Evolutionary conservation across 2,113 vertebrate species (phyloP).

Genomic region (Nesospiza acunhae): DNA sequence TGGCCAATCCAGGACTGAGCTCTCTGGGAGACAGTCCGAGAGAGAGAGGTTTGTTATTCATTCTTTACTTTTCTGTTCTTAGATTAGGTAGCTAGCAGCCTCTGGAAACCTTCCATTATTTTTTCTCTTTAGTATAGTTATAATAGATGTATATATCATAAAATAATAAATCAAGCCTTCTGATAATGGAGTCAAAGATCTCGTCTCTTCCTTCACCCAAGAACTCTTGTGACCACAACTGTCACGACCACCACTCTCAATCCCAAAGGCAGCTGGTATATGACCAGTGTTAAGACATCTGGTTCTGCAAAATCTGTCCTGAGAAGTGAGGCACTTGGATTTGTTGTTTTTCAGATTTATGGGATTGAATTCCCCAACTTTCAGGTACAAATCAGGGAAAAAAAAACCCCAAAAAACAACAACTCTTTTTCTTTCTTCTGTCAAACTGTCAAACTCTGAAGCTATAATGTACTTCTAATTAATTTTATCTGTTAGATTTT

Average conservation of each 20-base stretch:
- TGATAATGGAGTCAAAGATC: too few relatives aligned
- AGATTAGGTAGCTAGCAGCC: too few relatives aligned
- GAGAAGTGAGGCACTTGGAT: neutral
- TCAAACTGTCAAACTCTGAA: neutral
- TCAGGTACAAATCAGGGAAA: accelerated
- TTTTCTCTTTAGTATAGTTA: too few relatives aligned
- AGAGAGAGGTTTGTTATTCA: too few relatives aligned
- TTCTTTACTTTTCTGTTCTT: too few relatives aligned
- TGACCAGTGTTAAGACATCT: neutral
- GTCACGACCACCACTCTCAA: accelerated
- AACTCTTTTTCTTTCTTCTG: neutral
- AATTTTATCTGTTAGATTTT: neutral
- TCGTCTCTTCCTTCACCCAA: too few relatives aligned
- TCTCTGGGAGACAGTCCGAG: too few relatives aligned
- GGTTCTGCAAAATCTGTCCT: neutral
- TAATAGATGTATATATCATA: too few relatives aligned
- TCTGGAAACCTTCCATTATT: too few relatives aligned
- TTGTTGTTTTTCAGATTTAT: neutral
- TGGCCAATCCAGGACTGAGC: too few relatives aligned
- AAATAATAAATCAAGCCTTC: too few relatives aligned
- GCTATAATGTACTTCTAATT: neutral
- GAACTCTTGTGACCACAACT: too few relatives aligned
- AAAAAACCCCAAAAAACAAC: neutral
- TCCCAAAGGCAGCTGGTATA: neutral
- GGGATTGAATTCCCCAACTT: neutral